Conservation (phyloP, 2,113 vertebrate species). For the Craseonycteris thonglongyai region DNA sequence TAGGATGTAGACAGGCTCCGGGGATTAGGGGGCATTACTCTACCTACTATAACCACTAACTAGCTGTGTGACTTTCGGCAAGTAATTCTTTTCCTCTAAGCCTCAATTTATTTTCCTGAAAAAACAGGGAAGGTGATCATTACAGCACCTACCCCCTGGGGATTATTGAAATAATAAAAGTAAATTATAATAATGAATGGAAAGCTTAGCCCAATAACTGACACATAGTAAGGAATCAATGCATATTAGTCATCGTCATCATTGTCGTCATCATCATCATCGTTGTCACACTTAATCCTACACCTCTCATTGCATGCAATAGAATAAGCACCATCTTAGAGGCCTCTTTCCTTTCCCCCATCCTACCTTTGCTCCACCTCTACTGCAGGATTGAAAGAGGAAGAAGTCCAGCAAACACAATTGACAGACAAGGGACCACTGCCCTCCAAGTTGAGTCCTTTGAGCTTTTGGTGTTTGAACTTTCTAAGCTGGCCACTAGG, state of each 20-base stretch:
- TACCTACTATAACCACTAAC: not conserved
- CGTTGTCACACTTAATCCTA: not conserved
- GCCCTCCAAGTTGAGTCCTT: not conserved
- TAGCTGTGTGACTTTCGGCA: not conserved
- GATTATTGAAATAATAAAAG: not conserved
- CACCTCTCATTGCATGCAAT: fast-evolving
- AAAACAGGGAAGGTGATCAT: not conserved
- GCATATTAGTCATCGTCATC: not conserved
- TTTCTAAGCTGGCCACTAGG: not conserved
- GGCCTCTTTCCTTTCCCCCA: not conserved
- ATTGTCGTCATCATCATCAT: not conserved
- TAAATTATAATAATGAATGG: not conserved
- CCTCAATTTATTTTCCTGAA: not conserved
- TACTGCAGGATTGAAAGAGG: not conserved
- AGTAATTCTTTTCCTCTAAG: not conserved
- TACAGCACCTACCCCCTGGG: not conserved
- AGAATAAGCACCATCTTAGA: not conserved
- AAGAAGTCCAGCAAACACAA: not conserved
- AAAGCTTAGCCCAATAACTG: not conserved
- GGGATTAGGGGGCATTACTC: not conserved
- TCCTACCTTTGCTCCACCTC: not conserved
- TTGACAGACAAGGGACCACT: not conserved
- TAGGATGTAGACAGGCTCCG: not conserved
- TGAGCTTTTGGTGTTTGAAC: not conserved
- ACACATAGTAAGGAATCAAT: not conserved